Percentiles rank a stretch among this genome's conserved stretches.
phyloP scores from a whole-genome alignment of 2,888 invertebrate genomes.

The Heteromurus nitidus region DNA sequence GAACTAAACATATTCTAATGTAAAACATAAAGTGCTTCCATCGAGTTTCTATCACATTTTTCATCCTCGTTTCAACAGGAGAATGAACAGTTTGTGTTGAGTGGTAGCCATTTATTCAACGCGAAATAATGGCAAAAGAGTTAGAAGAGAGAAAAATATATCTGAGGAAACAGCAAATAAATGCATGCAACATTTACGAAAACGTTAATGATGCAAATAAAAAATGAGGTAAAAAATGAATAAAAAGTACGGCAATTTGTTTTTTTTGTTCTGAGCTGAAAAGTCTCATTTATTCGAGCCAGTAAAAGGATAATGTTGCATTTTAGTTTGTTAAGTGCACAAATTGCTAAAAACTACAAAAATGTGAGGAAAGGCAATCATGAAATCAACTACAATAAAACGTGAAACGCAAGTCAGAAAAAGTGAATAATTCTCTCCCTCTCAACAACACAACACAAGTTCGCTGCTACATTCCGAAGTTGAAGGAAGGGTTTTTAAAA shows the following conservation, averaged over 20 bases:
- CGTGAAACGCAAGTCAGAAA: constrained; percentile 34
- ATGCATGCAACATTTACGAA: constrained; percentile 39
- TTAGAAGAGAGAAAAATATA: background rate
- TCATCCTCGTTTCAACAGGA: constrained; percentile 34
- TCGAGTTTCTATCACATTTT: constrained; percentile 44
- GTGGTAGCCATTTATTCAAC: constrained; percentile 20
- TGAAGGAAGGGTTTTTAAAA: background rate
- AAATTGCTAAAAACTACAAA: background rate
- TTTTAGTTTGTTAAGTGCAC: background rate
- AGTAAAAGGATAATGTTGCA: background rate
- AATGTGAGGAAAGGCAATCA: constrained; percentile 33
- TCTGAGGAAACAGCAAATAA: constrained; percentile 35
- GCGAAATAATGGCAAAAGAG: constrained; percentile 9
- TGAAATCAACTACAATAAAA: constrained; percentile 32
- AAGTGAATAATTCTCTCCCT: constrained; percentile 14
- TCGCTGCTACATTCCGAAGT: background rate
- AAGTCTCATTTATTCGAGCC: constrained; percentile 17
- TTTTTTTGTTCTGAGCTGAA: background rate
- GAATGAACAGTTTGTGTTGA: constrained; percentile 12
- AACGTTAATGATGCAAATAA: constrained; percentile 49
- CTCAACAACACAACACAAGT: too few relatives aligned
- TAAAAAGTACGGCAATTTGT: background rate
- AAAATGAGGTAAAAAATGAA: constrained; percentile 28
- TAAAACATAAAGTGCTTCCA: constrained; percentile 8
- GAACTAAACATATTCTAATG: too few relatives aligned